These are phyloP conservation scores for Anhinga rufa DNA, from an alignment of 2,113 vertebrate species.

Conservation along the genomic window DNA sequence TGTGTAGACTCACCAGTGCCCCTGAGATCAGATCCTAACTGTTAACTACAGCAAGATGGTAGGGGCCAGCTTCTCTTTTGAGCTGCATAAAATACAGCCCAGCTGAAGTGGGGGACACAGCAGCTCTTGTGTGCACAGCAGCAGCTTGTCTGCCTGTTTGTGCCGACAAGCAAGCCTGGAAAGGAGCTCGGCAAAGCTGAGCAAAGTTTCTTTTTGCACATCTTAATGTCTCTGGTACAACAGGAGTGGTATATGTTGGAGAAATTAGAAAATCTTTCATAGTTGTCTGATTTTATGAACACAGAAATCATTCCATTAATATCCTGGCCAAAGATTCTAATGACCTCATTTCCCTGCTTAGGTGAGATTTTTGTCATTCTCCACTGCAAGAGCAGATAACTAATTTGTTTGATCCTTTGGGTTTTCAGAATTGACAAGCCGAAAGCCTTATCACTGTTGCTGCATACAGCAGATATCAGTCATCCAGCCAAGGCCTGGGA, in stretches of 20 bases:
- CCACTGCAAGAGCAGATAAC: background rate
- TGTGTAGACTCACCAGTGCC: background rate
- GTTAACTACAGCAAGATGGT: background rate
- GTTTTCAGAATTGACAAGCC: conserved; percentile 91
- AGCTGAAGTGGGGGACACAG: background rate
- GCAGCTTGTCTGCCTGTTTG: background rate
- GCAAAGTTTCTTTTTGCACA: background rate
- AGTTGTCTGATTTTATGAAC: background rate
- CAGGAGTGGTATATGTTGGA: background rate
- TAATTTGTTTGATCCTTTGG: conserved; percentile 26
- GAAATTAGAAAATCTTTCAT: background rate
- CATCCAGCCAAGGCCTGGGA: conserved; percentile 96
- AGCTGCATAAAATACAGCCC: background rate
- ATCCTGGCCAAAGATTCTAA: background rate
- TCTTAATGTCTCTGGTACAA: background rate
- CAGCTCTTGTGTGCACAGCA: background rate
- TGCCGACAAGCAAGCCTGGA: background rate
- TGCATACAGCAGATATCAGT: conserved; percentile 98
- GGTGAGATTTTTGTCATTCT: background rate
- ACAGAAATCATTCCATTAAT: background rate
- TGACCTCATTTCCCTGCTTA: background rate
- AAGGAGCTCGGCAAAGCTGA: background rate
- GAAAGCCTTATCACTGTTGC: conserved; percentile 92
- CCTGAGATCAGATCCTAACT: background rate
- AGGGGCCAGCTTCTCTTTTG: background rate